Evolutionary conservation across 2,113 vertebrate genomes (phyloP).

Genomic region (Xenotilapia flavipinnis): DNA sequence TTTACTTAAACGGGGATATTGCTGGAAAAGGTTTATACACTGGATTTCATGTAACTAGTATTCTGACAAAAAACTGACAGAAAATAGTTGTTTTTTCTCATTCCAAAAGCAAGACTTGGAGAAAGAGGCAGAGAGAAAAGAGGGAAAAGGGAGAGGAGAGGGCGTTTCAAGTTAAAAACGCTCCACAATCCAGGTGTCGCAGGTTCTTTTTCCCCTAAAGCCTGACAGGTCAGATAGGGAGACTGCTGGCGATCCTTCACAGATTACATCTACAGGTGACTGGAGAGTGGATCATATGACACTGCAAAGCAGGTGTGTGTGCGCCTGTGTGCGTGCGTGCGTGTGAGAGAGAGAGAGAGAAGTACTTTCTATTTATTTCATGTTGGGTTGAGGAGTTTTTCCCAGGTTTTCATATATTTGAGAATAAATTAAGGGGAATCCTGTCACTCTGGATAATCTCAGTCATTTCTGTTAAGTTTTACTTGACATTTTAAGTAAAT

Average conservation of each 20-base stretch:
- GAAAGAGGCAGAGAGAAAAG: background rate
- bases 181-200: slow-evolving; percentile 65
- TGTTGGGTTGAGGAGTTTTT: background rate
- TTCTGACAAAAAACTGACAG: slow-evolving; percentile 21
- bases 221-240: slow-evolving; percentile 54
- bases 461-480: background rate
- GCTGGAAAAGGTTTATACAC: slow-evolving; percentile 94
- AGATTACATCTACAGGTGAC: slow-evolving; percentile 72
- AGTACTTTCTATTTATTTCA: background rate
- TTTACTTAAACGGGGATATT: slow-evolving; percentile 74
- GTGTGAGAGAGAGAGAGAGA: too few species aligned
- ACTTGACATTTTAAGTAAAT: background rate
- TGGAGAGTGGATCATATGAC: slow-evolving; percentile 39
- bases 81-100: slow-evolving; percentile 74
- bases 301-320: slow-evolving; percentile 40
- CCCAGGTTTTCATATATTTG: background rate
- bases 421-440: background rate
- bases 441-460: background rate
- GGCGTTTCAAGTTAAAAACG: slow-evolving; percentile 17
- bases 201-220: slow-evolving; percentile 29
- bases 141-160: background rate
- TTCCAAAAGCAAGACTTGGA: slow-evolving; percentile 58
- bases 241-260: slow-evolving; percentile 54
- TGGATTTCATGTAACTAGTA: slow-evolving; percentile 41
- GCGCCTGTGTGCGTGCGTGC: background rate